Evolutionary conservation across 2,888 invertebrate genomes (phyloP), one percentile per base, ranked within the genome.

Genomic region (Cantharis flavilabris): DNA sequence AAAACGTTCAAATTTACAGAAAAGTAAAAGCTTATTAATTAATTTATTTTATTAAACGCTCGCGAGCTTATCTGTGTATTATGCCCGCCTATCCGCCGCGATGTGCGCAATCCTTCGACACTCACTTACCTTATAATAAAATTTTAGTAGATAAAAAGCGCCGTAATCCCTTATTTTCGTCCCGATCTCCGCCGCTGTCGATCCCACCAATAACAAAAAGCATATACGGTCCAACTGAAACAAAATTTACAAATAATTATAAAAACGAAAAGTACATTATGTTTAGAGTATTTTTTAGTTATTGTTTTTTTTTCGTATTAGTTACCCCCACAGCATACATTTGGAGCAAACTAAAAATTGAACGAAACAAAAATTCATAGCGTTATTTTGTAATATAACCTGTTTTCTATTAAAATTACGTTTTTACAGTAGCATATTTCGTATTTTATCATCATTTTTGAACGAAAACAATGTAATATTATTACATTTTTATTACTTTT

Each of bases 381-480:
- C 79, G 79, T 81, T 82, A 67, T 67, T 67, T 67, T 83, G 81
- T 81, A 81, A 82, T 81, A 83, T 82, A 82, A 82, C 83, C 83
- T 81, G 84, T 82, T 83, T 84, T 84, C 84, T 84, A 85, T 85
- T 85, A 85, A 85, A 84, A 85, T 85, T 85, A 85, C 83, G 84
- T 85, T 85, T 85, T 85, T 85, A 85, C 84, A 84, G 82, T 84
- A 84, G 83, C 83, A 85, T 84, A 85, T 84, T 84, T 84, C 84
- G 84, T 84, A 84, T 85, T 85, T 84, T 85, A 85, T 85, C 84
- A 85, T 84, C 84, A 84, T 85, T 85, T 85, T 84, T 84, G 84
- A 81, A 82, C 83, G 86, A 84, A 85, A 86, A 86, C 86, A 86
- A 85, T 85, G 86, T 85, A 86, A 85, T 85, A 84, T 84, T 85